These are phyloP conservation scores for Leontocebus nigricollis DNA, from an alignment of 2,797 vertebrate genomes.

Conservation along the genomic window DNA sequence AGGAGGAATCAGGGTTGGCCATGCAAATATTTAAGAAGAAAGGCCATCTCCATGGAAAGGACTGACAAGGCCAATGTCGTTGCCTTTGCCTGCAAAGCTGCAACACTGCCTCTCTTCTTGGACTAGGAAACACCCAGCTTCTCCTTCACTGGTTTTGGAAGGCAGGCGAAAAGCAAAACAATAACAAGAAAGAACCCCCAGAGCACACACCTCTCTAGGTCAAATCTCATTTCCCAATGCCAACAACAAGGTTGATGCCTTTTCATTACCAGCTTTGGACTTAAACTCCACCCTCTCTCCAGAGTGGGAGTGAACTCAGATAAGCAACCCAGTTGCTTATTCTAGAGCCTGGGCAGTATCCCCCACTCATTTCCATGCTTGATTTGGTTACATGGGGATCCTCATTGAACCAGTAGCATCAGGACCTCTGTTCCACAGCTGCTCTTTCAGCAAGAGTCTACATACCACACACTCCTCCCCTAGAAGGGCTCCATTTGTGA, in stretches of 20 bases:
- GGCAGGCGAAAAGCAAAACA: not conserved
- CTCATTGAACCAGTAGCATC: not conserved
- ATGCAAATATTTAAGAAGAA: not conserved
- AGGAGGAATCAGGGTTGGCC: not conserved
- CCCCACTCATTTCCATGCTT: not conserved
- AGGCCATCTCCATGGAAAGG: not conserved
- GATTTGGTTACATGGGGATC: not conserved
- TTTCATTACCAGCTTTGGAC: not conserved
- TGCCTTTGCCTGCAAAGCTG: not conserved
- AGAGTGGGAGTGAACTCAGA: not conserved
- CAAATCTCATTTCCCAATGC: slow-evolving; percentile 4
- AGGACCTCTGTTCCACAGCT: not conserved
- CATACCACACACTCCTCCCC: not conserved
- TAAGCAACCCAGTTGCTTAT: not conserved
- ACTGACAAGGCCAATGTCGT: not conserved
- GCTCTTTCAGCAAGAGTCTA: not conserved
- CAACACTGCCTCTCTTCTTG: not conserved
- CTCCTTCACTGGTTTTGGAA: slow-evolving; percentile 8
- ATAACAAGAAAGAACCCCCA: not conserved
- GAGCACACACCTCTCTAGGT: not conserved
- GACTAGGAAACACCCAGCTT: not conserved
- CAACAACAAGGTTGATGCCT: not conserved
- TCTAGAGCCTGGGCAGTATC: not conserved
- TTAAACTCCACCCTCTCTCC: not conserved
- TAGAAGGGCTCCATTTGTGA: not conserved